Evolutionary conservation across 2,888 invertebrate genomes (phyloP), one percentile per base, ranked within the genome.

Genomic region (Drosophila borborema): DNA sequence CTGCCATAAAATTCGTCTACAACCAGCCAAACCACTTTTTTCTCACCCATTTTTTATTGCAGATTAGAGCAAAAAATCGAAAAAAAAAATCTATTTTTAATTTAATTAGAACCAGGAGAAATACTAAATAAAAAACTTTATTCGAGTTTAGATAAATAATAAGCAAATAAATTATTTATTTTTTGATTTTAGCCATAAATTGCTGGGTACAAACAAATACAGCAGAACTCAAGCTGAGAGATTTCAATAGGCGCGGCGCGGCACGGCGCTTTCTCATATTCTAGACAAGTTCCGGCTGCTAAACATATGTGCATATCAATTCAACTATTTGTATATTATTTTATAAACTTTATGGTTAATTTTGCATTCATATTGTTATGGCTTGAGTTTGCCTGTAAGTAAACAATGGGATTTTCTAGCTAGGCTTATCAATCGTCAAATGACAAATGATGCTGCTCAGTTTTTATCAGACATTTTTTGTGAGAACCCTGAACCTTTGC

Each of bases 241-340:
- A 9, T 8, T 36, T 31, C 56, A 41, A 59, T 58, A 62, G 61
- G 69, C 71, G 58, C 28, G 28, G 67, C 71, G 58, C 61, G 20
- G 69, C 71, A 55, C 28, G 28, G 67, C 71, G 58, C 61, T 71
- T 40, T n/a, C n/a, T 18, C 54, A 64, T n/a, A 59, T 65, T 68
- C 58, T 56, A 48, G 71, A 56, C 64, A 59, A 85, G 77, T 85
- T 85, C 90, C 85, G 90, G 88, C 72, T 89, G 46, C 49, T 73
- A 74, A 74, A 16, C 69, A 71, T 72, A 81, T 87, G 75, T 78
- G 86, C 76, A 78, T 87, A 81, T 59, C 23, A 64, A 62, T 34
- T 59, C 46, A 61, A n/a, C n/a, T 31, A 31, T n/a, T n/a, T 53
- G 20, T 43, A 14, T 43, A 54, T 34, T 31, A 71, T 46, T 69